phyloP scores from a whole-genome alignment of 2,797 vertebrate genomes.

The Smutsia gigantea region DNA sequence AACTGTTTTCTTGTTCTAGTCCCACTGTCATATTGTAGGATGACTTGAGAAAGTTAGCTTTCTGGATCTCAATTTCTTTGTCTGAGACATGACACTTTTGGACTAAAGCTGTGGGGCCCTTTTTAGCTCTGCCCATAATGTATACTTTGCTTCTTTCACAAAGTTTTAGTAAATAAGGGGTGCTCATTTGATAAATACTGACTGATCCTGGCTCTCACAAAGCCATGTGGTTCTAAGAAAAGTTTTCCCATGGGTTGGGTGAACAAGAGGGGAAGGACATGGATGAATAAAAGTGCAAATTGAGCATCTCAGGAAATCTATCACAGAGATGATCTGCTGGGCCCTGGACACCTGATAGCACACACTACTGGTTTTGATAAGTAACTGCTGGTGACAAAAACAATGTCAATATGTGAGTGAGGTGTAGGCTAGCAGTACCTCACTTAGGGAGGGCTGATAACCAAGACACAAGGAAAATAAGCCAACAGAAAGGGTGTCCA shows the following conservation, averaged over 20 bases:
- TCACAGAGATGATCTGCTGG: slow-evolving; percentile 24
- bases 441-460: slow-evolving; percentile 28
- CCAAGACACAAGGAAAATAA: slow-evolving; percentile 50
- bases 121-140: slow-evolving; percentile 39
- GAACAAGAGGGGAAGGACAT: slow-evolving; percentile 44
- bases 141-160: slow-evolving; percentile 36
- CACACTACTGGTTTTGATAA: slow-evolving; percentile 48
- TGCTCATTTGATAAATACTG: slow-evolving; percentile 40
- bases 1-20: slow-evolving; percentile 31
- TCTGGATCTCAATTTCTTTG: slow-evolving; percentile 27
- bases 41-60: slow-evolving; percentile 45
- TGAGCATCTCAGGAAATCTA: slow-evolving; percentile 1
- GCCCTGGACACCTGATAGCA: not conserved
- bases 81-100: slow-evolving; percentile 14
- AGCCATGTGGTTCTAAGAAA: slow-evolving; percentile 4
- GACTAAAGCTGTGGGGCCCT: not conserved
- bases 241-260: not conserved
- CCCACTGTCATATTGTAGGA: not conserved
- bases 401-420: slow-evolving; percentile 61
- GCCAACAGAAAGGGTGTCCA: slow-evolving; percentile 48
- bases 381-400: slow-evolving; percentile 48
- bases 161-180: slow-evolving; percentile 45
- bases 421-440: slow-evolving; percentile 5
- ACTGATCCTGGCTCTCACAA: slow-evolving; percentile 8
- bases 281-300: slow-evolving; percentile 59